A percentile compares a stretch with the other conserved stretches of the same genome.
Evolutionary conservation across 2,797 vertebrate species (phyloP).

Genomic region (Cottoperca gobio): DNA sequence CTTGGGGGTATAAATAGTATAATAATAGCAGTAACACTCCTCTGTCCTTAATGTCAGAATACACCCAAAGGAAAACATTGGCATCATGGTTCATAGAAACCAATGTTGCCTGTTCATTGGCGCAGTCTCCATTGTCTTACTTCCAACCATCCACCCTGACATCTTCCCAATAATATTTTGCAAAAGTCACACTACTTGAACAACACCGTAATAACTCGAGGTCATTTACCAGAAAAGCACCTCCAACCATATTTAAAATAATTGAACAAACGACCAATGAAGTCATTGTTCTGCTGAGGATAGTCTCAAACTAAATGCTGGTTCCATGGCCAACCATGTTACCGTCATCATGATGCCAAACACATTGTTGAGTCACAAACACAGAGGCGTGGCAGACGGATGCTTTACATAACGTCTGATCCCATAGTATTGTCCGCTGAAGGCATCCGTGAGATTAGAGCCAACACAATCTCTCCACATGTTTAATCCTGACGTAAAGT

Average conservation of each 20-base stretch:
- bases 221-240: neutral
- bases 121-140: neutral
- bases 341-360: neutral
- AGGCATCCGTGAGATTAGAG: slow-evolving; percentile 28
- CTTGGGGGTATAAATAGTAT: neutral
- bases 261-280: neutral
- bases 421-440: neutral
- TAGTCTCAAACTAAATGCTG: neutral
- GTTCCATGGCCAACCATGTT: neutral
- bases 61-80: neutral
- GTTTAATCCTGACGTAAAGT: slow-evolving; percentile 26
- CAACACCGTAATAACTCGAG: neutral
- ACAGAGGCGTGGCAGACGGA: neutral
- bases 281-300: neutral
- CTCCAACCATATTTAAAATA: neutral
- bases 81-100: neutral
- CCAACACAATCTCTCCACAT: slow-evolving; percentile 1
- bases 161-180: neutral
- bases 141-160: neutral
- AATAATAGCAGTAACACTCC: neutral
- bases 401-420: neutral
- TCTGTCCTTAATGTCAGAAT: neutral
- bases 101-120: neutral
- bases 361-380: neutral
- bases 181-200: neutral